Percentiles rank a stretch among this genome's conserved stretches.
Evolutionary conservation across 2,888 invertebrate species (phyloP).

Genomic region (Caradrina clavipalpis): DNA sequence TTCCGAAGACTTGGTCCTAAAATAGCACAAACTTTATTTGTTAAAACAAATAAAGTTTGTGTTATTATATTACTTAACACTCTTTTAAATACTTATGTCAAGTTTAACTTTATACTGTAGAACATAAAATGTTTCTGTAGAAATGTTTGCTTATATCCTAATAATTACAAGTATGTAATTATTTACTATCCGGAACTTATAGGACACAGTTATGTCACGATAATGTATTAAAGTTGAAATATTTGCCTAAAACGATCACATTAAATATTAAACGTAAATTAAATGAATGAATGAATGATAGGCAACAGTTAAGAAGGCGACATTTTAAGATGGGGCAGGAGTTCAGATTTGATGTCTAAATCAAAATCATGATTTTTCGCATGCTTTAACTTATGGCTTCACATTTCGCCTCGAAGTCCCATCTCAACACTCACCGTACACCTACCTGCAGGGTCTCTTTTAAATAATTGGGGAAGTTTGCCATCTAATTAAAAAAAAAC

Average conservation of each 20-base stretch:
- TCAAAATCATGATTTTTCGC: neutral
- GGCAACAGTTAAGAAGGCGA: neutral
- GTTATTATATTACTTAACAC: constrained; percentile 8
- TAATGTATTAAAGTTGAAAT: constrained; percentile 4
- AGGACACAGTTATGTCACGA: constrained; percentile 6
- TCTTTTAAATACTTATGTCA: constrained; percentile 22
- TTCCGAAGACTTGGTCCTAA: constrained; percentile 27
- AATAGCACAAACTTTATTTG: constrained; percentile 2
- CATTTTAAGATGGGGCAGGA: constrained; percentile 1
- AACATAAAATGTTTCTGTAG: constrained; percentile 13
- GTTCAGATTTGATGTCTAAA: neutral
- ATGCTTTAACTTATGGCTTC: neutral
- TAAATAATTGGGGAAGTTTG: neutral
- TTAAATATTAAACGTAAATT: neutral
- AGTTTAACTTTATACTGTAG: constrained; percentile 1
- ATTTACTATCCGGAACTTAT: constrained; percentile 1
- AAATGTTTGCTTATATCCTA: constrained; percentile 10
- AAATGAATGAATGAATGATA: no score
- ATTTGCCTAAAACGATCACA: constrained; percentile 10
- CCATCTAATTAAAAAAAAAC: no score
- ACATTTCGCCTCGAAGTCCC: neutral
- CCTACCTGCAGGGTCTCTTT: neutral
- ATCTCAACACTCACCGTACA: neutral
- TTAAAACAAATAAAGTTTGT: no score
- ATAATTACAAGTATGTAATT: neutral